These are phyloP conservation scores for Rhea americana DNA, from an alignment of 2,113 vertebrate species.

Conservation along the genomic window DNA sequence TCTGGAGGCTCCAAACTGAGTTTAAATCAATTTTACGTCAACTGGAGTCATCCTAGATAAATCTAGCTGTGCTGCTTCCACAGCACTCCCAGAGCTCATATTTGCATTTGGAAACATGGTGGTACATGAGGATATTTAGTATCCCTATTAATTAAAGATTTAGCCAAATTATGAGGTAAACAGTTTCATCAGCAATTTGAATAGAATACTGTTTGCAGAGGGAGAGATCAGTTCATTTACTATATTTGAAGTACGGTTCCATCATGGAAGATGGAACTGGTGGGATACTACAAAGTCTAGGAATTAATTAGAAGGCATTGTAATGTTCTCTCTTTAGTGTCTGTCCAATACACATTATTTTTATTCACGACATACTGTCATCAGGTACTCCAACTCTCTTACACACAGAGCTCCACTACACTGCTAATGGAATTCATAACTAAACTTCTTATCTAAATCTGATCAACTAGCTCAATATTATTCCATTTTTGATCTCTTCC, in stretches of 20 bases:
- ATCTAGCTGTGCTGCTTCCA: background rate
- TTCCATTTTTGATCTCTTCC: background rate
- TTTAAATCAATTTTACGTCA: conserved; percentile 2
- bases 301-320: background rate
- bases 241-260: background rate
- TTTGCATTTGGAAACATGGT: background rate
- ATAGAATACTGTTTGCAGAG: background rate
- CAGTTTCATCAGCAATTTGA: background rate
- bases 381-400: background rate
- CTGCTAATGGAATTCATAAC: background rate
- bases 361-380: background rate
- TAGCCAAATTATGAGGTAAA: background rate
- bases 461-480: background rate
- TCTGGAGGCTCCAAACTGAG: background rate
- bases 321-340: background rate
- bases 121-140: background rate
- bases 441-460: background rate
- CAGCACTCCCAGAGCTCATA: background rate
- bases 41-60: background rate
- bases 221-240: background rate
- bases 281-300: background rate
- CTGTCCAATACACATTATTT: background rate
- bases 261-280: background rate
- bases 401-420: background rate
- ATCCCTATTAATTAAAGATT: background rate